A percentile compares a stretch with the other conserved stretches of the same genome.
Evolutionary conservation across 2,797 vertebrate species (phyloP).

Genomic region (Neosilurus mollespiculum): DNA sequence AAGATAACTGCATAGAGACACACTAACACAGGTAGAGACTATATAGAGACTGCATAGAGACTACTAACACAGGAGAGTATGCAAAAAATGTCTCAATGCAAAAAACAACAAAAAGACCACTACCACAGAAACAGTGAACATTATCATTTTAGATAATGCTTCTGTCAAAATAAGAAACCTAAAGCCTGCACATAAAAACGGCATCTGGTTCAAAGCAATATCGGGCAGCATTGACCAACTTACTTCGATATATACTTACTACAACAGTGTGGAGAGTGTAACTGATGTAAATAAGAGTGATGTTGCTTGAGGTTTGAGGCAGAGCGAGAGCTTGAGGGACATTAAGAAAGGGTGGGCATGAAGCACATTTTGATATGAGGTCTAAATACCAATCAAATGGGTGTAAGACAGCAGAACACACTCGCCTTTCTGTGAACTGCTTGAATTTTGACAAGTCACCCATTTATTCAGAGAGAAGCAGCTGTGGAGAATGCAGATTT

Average conservation of each 20-base stretch:
- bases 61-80: background rate
- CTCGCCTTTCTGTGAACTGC: background rate
- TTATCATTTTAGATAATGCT: background rate
- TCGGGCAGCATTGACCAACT: background rate
- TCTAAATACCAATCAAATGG: constrained; percentile 14
- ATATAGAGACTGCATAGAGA: too few species aligned
- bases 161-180: background rate
- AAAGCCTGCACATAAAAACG: background rate
- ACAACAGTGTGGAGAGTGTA: background rate
- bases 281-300: background rate
- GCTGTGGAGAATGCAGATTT: constrained; percentile 20
- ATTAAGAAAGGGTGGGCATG: background rate
- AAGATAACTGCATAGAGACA: constrained; percentile 5
- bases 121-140: background rate
- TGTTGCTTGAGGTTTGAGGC: background rate
- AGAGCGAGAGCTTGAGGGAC: background rate
- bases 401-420: background rate
- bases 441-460: constrained; percentile 30
- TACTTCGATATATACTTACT: too few species aligned
- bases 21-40: background rate
- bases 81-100: background rate
- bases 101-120: background rate
- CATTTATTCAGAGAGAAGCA: constrained; percentile 9
- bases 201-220: background rate
- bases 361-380: background rate